Evolutionary conservation across 2,797 vertebrate species (phyloP).

Genomic region (Catamblyrhynchus diadema): DNA sequence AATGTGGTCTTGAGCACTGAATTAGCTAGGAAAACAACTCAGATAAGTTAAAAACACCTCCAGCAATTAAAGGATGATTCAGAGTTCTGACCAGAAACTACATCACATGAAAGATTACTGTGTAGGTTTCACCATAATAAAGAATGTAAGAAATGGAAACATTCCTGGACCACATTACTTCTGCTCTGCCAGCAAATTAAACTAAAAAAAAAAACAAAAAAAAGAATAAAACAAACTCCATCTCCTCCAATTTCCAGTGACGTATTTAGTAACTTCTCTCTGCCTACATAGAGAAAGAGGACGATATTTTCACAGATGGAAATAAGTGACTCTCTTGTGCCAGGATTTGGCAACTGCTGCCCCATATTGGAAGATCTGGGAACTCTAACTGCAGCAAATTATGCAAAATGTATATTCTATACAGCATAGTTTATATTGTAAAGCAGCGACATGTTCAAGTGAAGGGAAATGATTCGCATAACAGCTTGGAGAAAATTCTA

Average conservation of each 20-base stretch:
- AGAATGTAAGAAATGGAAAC: conserved; percentile 38
- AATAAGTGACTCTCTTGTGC: conserved; percentile 27
- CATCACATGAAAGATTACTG: not conserved
- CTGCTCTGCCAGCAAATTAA: not conserved
- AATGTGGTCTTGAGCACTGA: not conserved
- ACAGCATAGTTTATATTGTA: not conserved
- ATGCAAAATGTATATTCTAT: not conserved
- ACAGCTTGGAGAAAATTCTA: not conserved
- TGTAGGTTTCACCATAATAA: conserved; percentile 29
- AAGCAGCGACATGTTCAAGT: not conserved
- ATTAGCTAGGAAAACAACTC: conserved; percentile 28
- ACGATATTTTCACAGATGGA: conserved; percentile 36
- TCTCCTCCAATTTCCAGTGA: not conserved
- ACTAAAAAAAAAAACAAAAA: not conserved
- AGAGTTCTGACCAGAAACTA: conserved; percentile 41
- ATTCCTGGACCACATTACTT: not conserved
- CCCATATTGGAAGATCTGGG: conserved; percentile 60
- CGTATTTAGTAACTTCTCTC: conserved; percentile 33
- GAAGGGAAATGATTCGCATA: not conserved
- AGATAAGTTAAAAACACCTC: conserved; percentile 24
- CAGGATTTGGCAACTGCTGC: conserved; percentile 66
- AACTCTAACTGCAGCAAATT: conserved; percentile 38
- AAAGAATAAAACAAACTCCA: not conserved
- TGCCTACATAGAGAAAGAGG: not conserved
- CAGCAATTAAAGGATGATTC: conserved; percentile 42